Percentiles rank a stretch among this genome's conserved stretches.
Conservation (phyloP, 1,140 invertebrate genomes). For the Plutomurus gul region DNA sequence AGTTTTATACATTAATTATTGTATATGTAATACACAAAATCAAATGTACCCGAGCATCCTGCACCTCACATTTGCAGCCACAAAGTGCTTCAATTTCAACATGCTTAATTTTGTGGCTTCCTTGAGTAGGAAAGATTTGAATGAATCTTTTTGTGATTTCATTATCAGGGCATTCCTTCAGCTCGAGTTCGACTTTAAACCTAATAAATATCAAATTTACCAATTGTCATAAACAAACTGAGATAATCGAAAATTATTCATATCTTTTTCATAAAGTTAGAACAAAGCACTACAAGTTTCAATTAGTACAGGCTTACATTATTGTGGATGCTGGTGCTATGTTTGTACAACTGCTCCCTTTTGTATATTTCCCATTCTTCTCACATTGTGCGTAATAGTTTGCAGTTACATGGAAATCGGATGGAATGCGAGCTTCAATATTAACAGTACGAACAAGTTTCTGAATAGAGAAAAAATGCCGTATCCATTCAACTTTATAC, state of each 20-base stretch:
- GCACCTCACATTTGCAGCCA: background rate
- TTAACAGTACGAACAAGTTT: background rate
- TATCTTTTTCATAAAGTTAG: no score
- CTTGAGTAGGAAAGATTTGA: background rate
- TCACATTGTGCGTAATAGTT: background rate
- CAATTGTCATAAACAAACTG: background rate
- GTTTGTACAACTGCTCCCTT: background rate
- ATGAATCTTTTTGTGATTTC: background rate
- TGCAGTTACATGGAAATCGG: background rate
- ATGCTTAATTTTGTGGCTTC: background rate
- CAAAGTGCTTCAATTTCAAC: background rate
- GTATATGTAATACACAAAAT: no score
- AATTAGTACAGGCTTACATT: background rate
- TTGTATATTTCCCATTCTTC: background rate
- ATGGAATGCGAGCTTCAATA: background rate
- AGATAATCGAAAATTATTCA: no score
- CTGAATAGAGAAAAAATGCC: no score
- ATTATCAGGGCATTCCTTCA: background rate
- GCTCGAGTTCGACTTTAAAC: background rate
- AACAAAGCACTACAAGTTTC: background rate
- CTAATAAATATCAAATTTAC: no score
- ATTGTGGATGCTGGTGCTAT: background rate
- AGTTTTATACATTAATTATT: no score
- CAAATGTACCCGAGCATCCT: background rate
- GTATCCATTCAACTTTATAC: no score